Conservation (phyloP, 2,888 invertebrate species). For the Monoplex corrugatus region DNA sequence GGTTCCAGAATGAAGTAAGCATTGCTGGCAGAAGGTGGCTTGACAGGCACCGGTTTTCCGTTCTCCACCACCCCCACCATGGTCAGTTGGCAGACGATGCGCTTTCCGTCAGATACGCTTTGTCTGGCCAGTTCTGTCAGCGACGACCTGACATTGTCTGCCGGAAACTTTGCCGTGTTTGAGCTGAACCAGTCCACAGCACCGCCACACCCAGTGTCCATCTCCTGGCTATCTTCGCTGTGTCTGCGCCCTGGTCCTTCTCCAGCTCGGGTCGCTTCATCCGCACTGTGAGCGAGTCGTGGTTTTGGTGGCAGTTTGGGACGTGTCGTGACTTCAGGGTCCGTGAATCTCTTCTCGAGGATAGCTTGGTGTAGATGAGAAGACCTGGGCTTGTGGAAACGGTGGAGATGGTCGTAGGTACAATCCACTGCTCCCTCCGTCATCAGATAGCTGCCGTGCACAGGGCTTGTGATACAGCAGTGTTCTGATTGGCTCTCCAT, state of each 20-base stretch:
- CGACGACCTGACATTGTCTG: neutral
- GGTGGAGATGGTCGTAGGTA: constrained; percentile 33
- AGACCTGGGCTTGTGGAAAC: neutral
- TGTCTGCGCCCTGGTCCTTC: neutral
- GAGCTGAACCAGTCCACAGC: neutral
- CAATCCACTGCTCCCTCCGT: no score
- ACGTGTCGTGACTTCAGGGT: neutral
- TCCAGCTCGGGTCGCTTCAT: neutral
- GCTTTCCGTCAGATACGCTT: constrained; percentile 6
- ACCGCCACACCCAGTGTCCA: neutral
- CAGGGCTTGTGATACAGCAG: no score
- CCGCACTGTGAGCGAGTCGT: neutral
- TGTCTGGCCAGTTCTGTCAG: constrained; percentile 19
- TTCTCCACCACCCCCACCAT: constrained; percentile 49
- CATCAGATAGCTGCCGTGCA: no score
- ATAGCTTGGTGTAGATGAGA: neutral
- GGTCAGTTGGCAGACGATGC: constrained; percentile 45
- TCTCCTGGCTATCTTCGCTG: neutral
- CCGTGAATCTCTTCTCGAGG: neutral
- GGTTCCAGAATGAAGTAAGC: constrained; percentile 44
- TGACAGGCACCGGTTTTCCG: constrained; percentile 31
- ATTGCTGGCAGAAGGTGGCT: neutral
- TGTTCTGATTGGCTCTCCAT: neutral
- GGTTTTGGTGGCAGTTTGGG: neutral
- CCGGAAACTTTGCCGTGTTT: neutral